phyloP scores from a whole-genome alignment of 2,888 invertebrate species.

The Eurytoma adleriae region DNA sequence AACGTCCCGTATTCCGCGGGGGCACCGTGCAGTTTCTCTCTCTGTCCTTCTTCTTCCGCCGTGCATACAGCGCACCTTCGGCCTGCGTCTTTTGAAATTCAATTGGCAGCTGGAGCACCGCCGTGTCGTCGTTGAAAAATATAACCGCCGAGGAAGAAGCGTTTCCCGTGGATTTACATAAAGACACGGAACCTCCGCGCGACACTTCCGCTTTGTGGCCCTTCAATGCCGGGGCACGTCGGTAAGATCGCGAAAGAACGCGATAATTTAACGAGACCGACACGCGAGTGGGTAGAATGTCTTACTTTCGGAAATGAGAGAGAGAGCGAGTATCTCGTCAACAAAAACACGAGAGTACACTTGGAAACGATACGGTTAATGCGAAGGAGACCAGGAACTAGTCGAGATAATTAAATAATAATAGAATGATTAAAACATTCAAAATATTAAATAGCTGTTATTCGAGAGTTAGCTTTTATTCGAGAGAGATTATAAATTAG shows the following conservation, averaged over 20 bases:
- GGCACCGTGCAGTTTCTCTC: not conserved
- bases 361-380: not conserved
- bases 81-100: constrained; percentile 35
- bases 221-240: constrained; percentile 4
- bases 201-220: constrained; percentile 24
- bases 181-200: constrained; percentile 1
- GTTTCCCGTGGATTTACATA: constrained; percentile 25
- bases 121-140: constrained; percentile 24
- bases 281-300: not conserved
- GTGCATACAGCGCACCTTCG: not conserved
- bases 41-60: not conserved
- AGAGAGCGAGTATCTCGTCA: not conserved
- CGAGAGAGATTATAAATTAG: no score
- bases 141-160: constrained; percentile 4
- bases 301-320: constrained; percentile 5
- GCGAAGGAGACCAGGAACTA: not conserved
- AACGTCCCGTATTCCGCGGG: not conserved
- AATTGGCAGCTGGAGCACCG: constrained; percentile 16
- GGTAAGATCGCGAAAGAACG: constrained; percentile 8
- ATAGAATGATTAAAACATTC: not conserved
- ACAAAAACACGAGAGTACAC: no score
- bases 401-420: not conserved
- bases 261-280: constrained; percentile 43
- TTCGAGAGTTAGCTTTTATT: no score
- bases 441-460: not conserved